Percentiles rank a stretch among this genome's conserved stretches.
These are phyloP conservation scores for Eulemur coronatus DNA, from an alignment of 2,797 vertebrate genomes.

Conservation along the genomic window DNA sequence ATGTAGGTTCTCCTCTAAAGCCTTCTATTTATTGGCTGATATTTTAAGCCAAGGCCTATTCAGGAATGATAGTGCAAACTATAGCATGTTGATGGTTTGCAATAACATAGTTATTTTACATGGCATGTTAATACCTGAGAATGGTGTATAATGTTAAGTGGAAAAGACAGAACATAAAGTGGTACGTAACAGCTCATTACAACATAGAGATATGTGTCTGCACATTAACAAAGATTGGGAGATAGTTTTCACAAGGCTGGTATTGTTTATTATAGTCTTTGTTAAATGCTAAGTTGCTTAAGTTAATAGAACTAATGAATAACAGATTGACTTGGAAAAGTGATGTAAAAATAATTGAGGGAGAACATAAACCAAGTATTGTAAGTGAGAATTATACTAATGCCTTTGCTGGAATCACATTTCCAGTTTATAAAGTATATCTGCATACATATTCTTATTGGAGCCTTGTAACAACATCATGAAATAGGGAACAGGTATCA, in stretches of 20 bases:
- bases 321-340: conserved; percentile 30
- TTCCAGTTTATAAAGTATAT: neutral
- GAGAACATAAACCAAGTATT: neutral
- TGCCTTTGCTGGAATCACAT: neutral
- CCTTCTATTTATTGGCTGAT: neutral
- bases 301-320: conserved; percentile 26
- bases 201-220: neutral
- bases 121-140: conserved; percentile 5
- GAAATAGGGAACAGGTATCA: neutral
- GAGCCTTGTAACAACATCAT: neutral
- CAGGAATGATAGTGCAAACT: neutral
- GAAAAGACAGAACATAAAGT: neutral
- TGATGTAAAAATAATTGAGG: neutral
- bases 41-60: neutral
- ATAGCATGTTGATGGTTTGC: neutral
- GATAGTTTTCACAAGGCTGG: conserved; percentile 39
- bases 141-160: neutral
- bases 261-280: conserved; percentile 31
- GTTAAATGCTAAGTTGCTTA: neutral
- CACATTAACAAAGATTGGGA: conserved; percentile 23
- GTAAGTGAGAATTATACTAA: neutral
- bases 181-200: neutral
- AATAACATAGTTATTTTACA: neutral
- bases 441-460: neutral
- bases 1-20: neutral